Base-by-base conservation (phyloP, 1,140 invertebrate genomes). In the Neocloeon triangulifer region DNA sequence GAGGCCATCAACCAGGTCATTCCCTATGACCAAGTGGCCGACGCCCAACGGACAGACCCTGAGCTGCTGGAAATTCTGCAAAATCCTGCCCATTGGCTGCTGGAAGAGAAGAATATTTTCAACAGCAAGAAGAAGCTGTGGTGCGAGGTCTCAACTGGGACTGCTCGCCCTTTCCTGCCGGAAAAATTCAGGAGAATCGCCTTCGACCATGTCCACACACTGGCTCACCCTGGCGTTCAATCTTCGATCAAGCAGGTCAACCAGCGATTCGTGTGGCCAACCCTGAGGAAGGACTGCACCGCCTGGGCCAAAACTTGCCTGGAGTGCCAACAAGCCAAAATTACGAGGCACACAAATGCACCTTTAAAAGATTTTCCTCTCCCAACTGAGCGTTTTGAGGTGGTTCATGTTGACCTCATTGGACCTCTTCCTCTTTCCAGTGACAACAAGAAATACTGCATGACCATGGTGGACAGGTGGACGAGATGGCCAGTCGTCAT, bases 241-340 rank as follows among this genome's bases (percentile, higher is more conserved):
- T 23, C 39, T 1, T 39, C 46, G n/a, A 32, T 33, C 5, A 46
- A 48, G 36, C 35, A 56, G 16, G 41, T 59, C 0, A 33, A 41
- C 9, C 20, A 50, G 30, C 30, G 46, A 33, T 59, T 43, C 35
- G 48, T 59, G 8, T 60, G 56, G 56, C 56, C 54, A 14, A 25
- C 16, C 2, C 44, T 55, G 28, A 37, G 37, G 6, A 41, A 38
- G 25, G 41, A 53, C 30, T 34, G 27, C 27, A 18, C 10, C n/a
- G 35, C 26, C 33, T 46, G 44, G 42, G 19, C 38, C 3, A 32
- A 19, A 16, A 18, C 8, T 4, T 51, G 47, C 29, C 18, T 45
- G 3, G 10, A 33, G 4, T 49, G 47, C 28, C 46, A 53, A 39
- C 28, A 32, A 25, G 6, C 38, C 5, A 52, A 53, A 34, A 39